Base-by-base conservation (phyloP, 2,888 invertebrate genomes). In the Stenchaetothrips biformis region DNA sequence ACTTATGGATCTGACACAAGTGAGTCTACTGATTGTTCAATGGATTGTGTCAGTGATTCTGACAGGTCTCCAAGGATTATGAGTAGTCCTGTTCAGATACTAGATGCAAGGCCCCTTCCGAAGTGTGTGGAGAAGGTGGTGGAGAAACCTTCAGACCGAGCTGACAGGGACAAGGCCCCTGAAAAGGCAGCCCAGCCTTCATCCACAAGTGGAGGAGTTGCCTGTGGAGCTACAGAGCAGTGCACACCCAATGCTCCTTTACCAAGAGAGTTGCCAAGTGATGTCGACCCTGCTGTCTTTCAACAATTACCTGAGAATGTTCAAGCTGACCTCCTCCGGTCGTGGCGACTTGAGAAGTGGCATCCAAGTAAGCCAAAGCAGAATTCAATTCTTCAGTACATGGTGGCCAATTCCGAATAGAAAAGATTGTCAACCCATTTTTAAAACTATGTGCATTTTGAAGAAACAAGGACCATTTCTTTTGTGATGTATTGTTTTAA, bases 1-100 rank as follows among this genome's bases (percentile, higher is more conserved):
- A 59, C 67, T 1, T 78, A 79, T 74, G 67, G 67, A 1, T 74
- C 67, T 25, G 67, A 74, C 25, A 74, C 67, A 8, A 74, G 67
- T 74, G 67, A 74, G 25, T 74, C 67, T 74, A 74, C 67, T 25
- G 67, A 74, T 21, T 74, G 67, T 25, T 74, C 67, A 74, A 74
- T 74, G 67, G 67, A 74, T 25, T 74, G 67, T 21, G 67, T 25
- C 11, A 74, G 67, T 74, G 67, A 74, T 25, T 74, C 67, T 21
- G 67, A 74, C 25, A 74, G 67, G 25, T 74, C 67, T 21, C 67
- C 67, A 2, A 74, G 21, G 25, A 25, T 74, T 3, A 21, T 25
- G 25, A 74, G 67, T 74, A 74, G 67, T 74, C 67, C 67, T 25
- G 67, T 74, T 8, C 21, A 25, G 25, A 21, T 74, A 25, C 21